phyloP scores from a whole-genome alignment of 2,797 vertebrate genomes.

The Catostomus latipinnis region DNA sequence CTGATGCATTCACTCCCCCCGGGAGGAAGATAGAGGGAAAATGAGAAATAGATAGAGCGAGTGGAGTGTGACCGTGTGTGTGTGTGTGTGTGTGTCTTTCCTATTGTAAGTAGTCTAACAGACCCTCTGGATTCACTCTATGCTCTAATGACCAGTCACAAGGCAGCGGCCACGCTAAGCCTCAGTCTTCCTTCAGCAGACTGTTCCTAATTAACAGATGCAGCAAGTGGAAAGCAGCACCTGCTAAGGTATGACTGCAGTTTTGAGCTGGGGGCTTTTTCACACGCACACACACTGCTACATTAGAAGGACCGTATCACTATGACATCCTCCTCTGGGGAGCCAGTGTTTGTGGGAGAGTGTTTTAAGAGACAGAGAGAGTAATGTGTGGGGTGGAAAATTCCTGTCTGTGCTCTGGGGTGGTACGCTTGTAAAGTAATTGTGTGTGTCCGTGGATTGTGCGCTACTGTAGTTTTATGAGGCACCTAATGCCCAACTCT shows the following conservation, averaged over 20 bases:
- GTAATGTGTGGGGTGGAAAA: slow-evolving; percentile 33
- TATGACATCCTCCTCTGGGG: slow-evolving; percentile 50
- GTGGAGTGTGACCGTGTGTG: slow-evolving; percentile 41
- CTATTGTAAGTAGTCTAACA: slow-evolving; percentile 54
- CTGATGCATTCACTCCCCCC: slow-evolving; percentile 67
- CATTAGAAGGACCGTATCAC: slow-evolving; percentile 64
- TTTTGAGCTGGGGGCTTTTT: slow-evolving; percentile 48
- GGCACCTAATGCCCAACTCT: slow-evolving; percentile 18
- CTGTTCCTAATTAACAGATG: slow-evolving; percentile 79
- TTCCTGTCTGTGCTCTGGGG: slow-evolving; percentile 20
- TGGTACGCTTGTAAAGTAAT: slow-evolving; percentile 34
- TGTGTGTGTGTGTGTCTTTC: slow-evolving; percentile 35
- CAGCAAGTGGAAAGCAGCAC: slow-evolving; percentile 79
- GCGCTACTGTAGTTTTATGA: slow-evolving; percentile 27
- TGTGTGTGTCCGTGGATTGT: slow-evolving; percentile 32
- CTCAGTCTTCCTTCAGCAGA: slow-evolving; percentile 65
- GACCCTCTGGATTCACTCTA: slow-evolving; percentile 73
- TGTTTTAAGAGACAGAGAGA: slow-evolving; percentile 45
- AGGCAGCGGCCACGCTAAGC: slow-evolving; percentile 66
- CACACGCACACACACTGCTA: slow-evolving; percentile 47
- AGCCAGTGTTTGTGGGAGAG: slow-evolving; percentile 51
- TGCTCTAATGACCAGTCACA: slow-evolving; percentile 76
- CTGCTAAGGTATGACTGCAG: slow-evolving; percentile 73
- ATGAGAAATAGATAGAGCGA: slow-evolving; percentile 61
- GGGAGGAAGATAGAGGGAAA: slow-evolving; percentile 54